Conservation (phyloP, 2,888 invertebrate genomes). For the Drosophila quinaria region DNA sequence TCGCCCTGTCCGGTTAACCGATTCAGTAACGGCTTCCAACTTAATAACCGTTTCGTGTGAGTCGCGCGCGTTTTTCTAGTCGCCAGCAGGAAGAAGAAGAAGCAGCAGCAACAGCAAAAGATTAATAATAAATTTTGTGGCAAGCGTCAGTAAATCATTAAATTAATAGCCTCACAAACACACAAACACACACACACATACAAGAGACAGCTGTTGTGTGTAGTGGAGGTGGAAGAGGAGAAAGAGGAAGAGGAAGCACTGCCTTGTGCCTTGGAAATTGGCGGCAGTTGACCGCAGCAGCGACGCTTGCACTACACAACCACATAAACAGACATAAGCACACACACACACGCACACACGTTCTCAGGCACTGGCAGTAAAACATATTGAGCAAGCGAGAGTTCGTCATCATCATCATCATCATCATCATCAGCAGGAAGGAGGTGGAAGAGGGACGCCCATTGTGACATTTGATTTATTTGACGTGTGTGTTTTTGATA, state of each 20-base stretch:
- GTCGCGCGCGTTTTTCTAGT: constrained; percentile 54
- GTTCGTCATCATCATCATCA: constrained; percentile 68
- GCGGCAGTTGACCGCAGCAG: constrained; percentile 77
- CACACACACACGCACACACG: constrained; percentile 24
- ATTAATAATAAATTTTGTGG: constrained; percentile 71
- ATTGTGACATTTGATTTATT: constrained; percentile 85
- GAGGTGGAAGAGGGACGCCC: constrained; percentile 46
- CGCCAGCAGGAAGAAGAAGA: constrained; percentile 28
- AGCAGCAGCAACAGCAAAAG: constrained; percentile 23
- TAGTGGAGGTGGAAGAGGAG: no score
- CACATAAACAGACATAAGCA: constrained; percentile 14
- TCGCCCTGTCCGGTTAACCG: constrained; percentile 46
- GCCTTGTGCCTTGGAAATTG: constrained; percentile 61
- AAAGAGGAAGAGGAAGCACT: constrained; percentile 43
- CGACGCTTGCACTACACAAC: constrained; percentile 51
- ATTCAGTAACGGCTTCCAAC: constrained; percentile 14
- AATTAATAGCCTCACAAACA: constrained; percentile 72
- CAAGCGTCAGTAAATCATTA: constrained; percentile 80
- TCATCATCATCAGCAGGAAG: constrained; percentile 10
- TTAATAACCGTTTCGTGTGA: constrained; percentile 25
- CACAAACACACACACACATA: constrained; percentile 43
- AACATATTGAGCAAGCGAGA: constrained; percentile 53
- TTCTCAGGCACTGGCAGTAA: constrained; percentile 20
- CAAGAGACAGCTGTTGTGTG: constrained; percentile 50
- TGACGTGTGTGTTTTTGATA: constrained; percentile 84